Evolutionary conservation across 1,140 invertebrate genomes (phyloP).

Genomic region (Nautilus pompilius): DNA sequence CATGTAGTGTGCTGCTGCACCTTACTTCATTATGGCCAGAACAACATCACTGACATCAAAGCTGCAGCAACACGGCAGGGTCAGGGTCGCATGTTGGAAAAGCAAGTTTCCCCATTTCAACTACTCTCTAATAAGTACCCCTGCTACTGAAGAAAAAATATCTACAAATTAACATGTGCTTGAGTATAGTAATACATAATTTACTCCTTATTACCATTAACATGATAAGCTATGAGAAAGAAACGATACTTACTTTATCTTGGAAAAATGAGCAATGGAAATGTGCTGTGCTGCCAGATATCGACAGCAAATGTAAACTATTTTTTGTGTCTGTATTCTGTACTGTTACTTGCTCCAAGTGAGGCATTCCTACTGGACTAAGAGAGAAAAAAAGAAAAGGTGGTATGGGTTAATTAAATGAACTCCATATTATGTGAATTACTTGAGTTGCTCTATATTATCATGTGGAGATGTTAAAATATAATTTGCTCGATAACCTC

Average conservation of each 20-base stretch:
- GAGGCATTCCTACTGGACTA: slow-evolving; percentile 79
- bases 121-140: no score
- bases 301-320: slow-evolving; percentile 79
- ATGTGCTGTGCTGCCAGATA: slow-evolving; percentile 81
- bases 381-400: slow-evolving; percentile 40
- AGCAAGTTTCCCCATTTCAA: no score
- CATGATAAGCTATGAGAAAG: neutral
- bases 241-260: slow-evolving; percentile 67
- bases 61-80: no score
- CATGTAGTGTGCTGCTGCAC: no score
- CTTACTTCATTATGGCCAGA: no score
- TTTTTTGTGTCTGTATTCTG: slow-evolving; percentile 73
- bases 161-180: no score
- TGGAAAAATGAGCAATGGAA: slow-evolving; percentile 92
- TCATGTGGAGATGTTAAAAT: neutral
- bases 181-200: no score
- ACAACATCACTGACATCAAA: no score
- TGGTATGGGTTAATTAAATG: neutral
- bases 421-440: neutral
- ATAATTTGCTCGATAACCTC: neutral
- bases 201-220: no score
- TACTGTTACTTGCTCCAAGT: slow-evolving; percentile 74
- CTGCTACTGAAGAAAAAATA: no score
- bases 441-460: neutral
- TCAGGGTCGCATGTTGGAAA: no score